Evolutionary conservation across 2,797 vertebrate species (phyloP).

Genomic region (Megalops cyprinoides): DNA sequence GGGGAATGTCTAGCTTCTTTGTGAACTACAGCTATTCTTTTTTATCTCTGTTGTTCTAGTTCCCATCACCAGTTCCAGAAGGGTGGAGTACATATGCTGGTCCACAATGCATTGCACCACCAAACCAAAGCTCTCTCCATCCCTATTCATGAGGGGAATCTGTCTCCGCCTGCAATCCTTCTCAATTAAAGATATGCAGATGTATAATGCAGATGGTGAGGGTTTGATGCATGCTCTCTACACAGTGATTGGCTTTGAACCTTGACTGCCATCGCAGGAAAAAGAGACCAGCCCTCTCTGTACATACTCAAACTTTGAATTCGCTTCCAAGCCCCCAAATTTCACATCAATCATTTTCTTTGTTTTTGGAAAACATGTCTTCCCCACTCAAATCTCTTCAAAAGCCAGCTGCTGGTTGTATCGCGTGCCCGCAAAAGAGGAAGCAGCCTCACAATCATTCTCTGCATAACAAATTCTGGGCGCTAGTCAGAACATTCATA

Average conservation of each 20-base stretch:
- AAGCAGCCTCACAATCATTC: background rate
- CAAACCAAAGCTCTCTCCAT: background rate
- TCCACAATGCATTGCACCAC: conserved; percentile 33
- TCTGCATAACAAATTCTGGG: background rate
- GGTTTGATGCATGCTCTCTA: background rate
- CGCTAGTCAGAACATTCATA: background rate
- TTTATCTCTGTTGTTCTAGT: conserved; percentile 30
- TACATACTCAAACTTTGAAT: conserved; percentile 21
- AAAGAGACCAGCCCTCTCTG: conserved; percentile 29
- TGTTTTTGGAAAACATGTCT: conserved; percentile 12
- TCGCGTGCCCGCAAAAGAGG: background rate
- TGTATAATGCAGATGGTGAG: conserved; percentile 38
- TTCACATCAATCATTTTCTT: conserved; percentile 22
- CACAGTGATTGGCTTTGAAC: conserved; percentile 36
- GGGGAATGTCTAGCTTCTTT: background rate
- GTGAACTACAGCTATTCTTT: background rate
- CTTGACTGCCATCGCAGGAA: conserved; percentile 25
- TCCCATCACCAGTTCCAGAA: background rate
- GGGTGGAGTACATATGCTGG: conserved; percentile 25
- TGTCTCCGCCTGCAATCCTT: background rate
- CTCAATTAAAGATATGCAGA: conserved; percentile 33
- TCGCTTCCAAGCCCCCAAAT: conserved; percentile 17
- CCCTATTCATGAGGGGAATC: background rate
- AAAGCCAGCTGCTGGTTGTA: conserved; percentile 24
- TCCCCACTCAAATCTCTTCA: conserved; percentile 23